Evolutionary conservation across 2,797 vertebrate species (phyloP).

Genomic region (Chromis chromis): DNA sequence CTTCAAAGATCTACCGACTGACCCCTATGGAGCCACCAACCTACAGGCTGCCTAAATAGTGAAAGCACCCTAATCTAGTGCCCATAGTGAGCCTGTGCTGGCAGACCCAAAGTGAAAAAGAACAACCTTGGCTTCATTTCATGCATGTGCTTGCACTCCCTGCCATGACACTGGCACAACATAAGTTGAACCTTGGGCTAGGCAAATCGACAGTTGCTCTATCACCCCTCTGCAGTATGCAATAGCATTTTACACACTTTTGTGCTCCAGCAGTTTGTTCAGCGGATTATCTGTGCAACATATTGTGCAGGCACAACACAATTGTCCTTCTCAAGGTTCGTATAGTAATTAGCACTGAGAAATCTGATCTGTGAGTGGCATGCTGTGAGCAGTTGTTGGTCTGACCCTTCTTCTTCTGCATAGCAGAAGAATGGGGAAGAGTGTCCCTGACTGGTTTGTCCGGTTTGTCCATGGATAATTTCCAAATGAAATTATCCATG

Average conservation of each 20-base stretch:
- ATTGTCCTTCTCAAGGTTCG: neutral
- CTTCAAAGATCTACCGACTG: neutral
- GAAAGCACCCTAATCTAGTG: neutral
- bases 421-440: neutral
- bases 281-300: constrained; percentile 21
- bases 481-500: constrained; percentile 29
- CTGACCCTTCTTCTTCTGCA: neutral
- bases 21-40: constrained; percentile 15
- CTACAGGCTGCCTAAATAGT: constrained; percentile 11
- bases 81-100: constrained; percentile 22
- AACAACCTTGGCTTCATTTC: constrained; percentile 31
- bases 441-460: constrained; percentile 15
- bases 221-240: constrained; percentile 28
- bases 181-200: constrained; percentile 20
- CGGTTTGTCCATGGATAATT: constrained; percentile 1
- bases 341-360: constrained; percentile 1
- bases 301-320: constrained; percentile 9
- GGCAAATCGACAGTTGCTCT: constrained; percentile 27
- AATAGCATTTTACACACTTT: constrained; percentile 30
- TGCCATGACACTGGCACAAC: constrained; percentile 27
- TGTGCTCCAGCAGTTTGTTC: constrained; percentile 30
- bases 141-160: constrained; percentile 14
- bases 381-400: constrained; percentile 5
- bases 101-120: constrained; percentile 8
- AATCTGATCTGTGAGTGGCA: constrained; percentile 2